A percentile compares a stretch with the other conserved stretches of the same genome.
Conservation (phyloP, 2,888 invertebrate species). For the Oscheius onirici region DNA sequence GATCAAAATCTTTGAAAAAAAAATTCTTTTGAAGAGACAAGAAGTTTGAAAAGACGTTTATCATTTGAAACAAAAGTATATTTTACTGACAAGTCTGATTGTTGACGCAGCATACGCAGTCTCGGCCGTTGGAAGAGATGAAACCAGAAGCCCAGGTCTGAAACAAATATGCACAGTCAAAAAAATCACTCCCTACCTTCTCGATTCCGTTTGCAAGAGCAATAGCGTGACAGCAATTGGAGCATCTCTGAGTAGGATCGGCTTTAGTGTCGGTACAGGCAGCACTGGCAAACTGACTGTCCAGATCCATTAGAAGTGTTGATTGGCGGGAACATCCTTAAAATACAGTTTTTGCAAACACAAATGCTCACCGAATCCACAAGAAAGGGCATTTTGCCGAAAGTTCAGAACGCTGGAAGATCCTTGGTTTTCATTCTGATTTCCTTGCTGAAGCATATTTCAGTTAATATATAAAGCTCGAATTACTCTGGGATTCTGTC, state of each 20-base stretch:
- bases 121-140: constrained; percentile 9
- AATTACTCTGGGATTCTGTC: not conserved
- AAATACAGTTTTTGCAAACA: not conserved
- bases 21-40: not conserved
- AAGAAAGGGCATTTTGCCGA: constrained; percentile 9
- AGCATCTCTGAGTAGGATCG: not conserved
- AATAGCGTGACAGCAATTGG: constrained; percentile 5
- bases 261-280: constrained; percentile 2
- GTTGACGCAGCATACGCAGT: constrained; percentile 33
- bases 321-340: constrained; percentile 14
- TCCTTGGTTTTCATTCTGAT: too few species aligned
- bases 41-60: not conserved
- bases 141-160: constrained; percentile 25
- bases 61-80: not conserved
- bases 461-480: too few species aligned
- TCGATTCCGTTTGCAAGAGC: constrained; percentile 7
- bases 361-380: not conserved
- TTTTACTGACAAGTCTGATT: constrained; percentile 16
- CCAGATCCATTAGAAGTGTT: constrained; percentile 8
- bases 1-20: not conserved
- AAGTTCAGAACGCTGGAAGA: too few species aligned
- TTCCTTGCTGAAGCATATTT: too few species aligned
- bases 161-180: not conserved
- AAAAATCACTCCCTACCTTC: not conserved
- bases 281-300: constrained; percentile 7